These are phyloP conservation scores for Enteromius argenteus DNA, from an alignment of 2,797 vertebrate species.

Conservation along the genomic window DNA sequence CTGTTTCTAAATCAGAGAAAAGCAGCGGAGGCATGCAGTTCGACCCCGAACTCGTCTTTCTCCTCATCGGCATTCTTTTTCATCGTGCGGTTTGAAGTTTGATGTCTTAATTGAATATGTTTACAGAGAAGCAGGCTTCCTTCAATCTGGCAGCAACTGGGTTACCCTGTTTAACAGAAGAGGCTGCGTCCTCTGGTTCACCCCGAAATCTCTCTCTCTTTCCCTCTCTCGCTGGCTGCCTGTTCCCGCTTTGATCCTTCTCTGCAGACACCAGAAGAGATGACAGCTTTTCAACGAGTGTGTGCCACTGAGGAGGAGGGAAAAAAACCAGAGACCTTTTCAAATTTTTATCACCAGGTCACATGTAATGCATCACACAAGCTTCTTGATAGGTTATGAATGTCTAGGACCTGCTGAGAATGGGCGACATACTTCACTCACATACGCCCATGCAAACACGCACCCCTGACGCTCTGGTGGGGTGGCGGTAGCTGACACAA, in stretches of 20 bases:
- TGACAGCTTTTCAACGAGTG: slow-evolving; percentile 80
- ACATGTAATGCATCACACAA: slow-evolving; percentile 68
- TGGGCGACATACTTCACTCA: slow-evolving; percentile 31
- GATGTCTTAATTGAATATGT: slow-evolving; percentile 63
- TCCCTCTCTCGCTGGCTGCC: slow-evolving; percentile 66
- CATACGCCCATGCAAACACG: slow-evolving; percentile 20
- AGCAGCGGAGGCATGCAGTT: not conserved
- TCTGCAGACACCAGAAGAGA: slow-evolving; percentile 76
- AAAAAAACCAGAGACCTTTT: slow-evolving; percentile 64
- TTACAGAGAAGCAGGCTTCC: slow-evolving; percentile 55
- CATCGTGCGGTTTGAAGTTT: slow-evolving; percentile 49
- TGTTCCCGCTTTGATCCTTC: slow-evolving; percentile 77
- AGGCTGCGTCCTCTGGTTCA: slow-evolving; percentile 81
- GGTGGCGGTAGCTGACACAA: slow-evolving; percentile 27
- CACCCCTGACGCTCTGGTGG: slow-evolving; percentile 14
- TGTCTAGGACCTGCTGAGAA: slow-evolving; percentile 54
- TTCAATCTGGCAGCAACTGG: slow-evolving; percentile 54
- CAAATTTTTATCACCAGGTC: slow-evolving; percentile 68
- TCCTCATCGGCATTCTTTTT: slow-evolving; percentile 47
- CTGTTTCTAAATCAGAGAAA: slow-evolving; percentile 44
- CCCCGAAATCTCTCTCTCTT: slow-evolving; percentile 68
- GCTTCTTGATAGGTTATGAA: slow-evolving; percentile 65
- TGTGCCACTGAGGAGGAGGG: slow-evolving; percentile 58
- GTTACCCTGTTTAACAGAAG: slow-evolving; percentile 73
- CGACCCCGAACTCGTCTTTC: slow-evolving; percentile 26